Percentiles rank a stretch among this genome's conserved stretches.
Evolutionary conservation across 2,113 vertebrate genomes (phyloP).

Genomic region (Lontra canadensis): DNA sequence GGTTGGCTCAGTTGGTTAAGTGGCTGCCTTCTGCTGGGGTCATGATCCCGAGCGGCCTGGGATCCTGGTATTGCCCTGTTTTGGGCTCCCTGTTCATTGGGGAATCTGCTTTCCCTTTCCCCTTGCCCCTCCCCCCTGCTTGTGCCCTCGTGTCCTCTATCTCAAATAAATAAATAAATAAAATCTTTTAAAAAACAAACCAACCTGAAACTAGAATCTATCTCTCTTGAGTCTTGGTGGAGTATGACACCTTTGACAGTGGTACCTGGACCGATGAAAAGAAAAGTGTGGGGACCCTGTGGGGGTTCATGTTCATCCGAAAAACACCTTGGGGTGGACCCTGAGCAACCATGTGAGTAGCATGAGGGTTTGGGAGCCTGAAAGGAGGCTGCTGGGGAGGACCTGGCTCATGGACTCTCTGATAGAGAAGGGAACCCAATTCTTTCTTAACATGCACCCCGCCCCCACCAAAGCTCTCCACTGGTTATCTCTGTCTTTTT

Average conservation of each 20-base stretch:
- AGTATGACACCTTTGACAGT: neutral
- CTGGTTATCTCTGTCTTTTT: too few relatives aligned
- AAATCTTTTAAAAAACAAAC: neutral
- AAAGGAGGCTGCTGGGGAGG: neutral
- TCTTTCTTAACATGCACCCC: neutral
- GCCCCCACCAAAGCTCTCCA: neutral
- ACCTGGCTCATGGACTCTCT: too few relatives aligned
- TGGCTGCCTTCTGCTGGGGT: neutral
- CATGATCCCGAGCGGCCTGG: neutral
- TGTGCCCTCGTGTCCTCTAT: neutral
- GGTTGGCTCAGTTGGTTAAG: neutral
- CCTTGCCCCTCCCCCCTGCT: neutral
- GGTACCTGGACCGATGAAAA: neutral
- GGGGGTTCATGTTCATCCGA: neutral
- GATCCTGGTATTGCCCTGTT: neutral
- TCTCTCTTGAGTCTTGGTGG: neutral
- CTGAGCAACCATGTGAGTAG: neutral
- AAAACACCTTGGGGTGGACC: neutral
- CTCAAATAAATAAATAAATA: neutral
- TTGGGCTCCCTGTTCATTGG: neutral
- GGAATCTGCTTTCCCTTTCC: neutral
- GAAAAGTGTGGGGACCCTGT: neutral
- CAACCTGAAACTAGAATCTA: neutral
- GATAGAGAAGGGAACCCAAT: neutral
- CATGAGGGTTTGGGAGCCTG: neutral